Base-by-base conservation (phyloP, 2,888 invertebrate genomes). In the Lasioglossum leucozonium region DNA sequence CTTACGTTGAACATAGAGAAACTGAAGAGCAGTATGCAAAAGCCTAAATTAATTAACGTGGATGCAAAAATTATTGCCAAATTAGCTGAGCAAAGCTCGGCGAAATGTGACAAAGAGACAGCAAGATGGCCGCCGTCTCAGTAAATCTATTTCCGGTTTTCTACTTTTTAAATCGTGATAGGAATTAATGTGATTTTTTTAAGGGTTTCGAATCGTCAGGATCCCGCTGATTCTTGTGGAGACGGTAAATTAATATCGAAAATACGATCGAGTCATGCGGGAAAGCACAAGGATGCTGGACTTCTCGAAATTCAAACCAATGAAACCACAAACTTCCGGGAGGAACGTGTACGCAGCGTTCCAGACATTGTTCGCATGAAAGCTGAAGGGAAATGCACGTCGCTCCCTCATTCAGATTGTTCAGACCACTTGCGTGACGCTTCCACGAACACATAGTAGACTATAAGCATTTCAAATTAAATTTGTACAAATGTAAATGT, bases 41-140 rank as follows among this genome's bases (percentile, higher is more conserved):
- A 88, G 34, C 79, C 90, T 1, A 92, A 91, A 69, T 85, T 86
- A n/a, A 91, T 92, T 51, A 92, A 93, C 74, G 89, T 93, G 3
- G 93, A 92, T 34, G 90, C 91, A 3, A 85, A 87, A 51, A 91
- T 91, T 6, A 91, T 93, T 72, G 91, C 88, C 4, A 93, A 92
- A 84, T 84, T 93, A 37, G 75, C 83, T 6, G 18, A 65, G 2
- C 87, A 82, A 69, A 81, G 76, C 42, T 72, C 47, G 26, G 81
- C 62, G 40, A 83, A 69, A 72, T 72, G 47, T 11, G 62, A 47
- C 37, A 81, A 58, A 22, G 77, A 77, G 34, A 47, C 77, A 42
- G 18, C 47, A 47, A 82, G 71, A 72, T 86, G 82, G 79, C 71
- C 55, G 67, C 44, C 77, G 34, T 76, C 78, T 65, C 72, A 62